Evolutionary conservation across 2,113 vertebrate genomes (phyloP).

Genomic region (Cyanocitta stelleri): DNA sequence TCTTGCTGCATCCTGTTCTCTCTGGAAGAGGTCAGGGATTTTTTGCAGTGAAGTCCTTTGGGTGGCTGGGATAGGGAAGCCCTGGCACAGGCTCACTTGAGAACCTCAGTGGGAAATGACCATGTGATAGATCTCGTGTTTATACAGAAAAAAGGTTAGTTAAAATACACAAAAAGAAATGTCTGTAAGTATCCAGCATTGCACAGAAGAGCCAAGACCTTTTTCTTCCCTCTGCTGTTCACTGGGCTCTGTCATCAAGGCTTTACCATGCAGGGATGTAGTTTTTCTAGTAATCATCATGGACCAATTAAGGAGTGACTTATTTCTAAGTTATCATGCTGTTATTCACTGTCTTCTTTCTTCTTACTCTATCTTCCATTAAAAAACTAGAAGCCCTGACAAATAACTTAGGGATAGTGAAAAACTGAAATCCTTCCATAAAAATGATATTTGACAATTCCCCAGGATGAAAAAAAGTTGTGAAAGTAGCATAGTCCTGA

Average conservation of each 20-base stretch:
- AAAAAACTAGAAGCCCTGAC: neutral
- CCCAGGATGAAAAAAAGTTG: neutral
- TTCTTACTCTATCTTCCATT: neutral
- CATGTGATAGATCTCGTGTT: neutral
- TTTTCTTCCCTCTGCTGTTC: neutral
- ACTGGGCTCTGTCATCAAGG: neutral
- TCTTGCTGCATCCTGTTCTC: constrained; percentile 19
- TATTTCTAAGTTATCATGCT: neutral
- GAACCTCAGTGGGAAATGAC: neutral
- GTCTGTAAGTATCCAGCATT: neutral
- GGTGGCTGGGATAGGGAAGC: neutral
- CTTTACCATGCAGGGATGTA: neutral
- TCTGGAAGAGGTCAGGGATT: neutral
- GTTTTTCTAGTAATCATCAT: neutral
- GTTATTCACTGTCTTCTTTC: neutral
- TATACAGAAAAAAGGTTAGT: neutral
- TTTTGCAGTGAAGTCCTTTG: neutral
- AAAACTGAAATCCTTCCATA: neutral
- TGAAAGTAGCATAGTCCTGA: neutral
- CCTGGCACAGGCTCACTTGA: neutral
- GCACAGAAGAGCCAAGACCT: neutral
- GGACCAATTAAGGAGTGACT: neutral
- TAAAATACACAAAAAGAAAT: neutral
- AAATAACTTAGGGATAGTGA: neutral
- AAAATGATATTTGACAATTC: neutral